phyloP scores from a whole-genome alignment of 37 sponge, comb jelly and placozoan species.

The Halichondria panicea region DNA sequence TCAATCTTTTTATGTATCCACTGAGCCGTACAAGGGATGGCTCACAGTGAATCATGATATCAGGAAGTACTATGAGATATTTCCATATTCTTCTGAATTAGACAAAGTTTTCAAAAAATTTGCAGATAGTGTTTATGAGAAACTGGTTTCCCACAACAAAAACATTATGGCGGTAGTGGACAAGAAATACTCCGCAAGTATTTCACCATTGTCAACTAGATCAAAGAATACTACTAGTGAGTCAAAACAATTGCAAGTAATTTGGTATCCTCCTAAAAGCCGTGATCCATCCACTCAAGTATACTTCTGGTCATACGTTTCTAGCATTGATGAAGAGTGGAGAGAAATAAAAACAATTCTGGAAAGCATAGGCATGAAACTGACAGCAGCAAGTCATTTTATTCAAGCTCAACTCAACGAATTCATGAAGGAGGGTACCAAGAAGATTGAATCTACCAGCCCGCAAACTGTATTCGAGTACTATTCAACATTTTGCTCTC shows the following conservation, averaged over 20 bases:
- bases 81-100: constrained; percentile 32
- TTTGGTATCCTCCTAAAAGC: background rate
- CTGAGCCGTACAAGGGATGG: background rate
- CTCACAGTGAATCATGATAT: background rate
- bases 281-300: background rate
- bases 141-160: background rate
- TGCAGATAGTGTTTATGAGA: constrained; percentile 1
- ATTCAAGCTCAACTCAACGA: constrained; percentile 25
- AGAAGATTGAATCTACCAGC: background rate
- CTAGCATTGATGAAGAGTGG: background rate
- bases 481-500: constrained; percentile 7
- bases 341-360: constrained; percentile 5
- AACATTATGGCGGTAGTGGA: constrained; percentile 13
- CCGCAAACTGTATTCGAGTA: constrained; percentile 24
- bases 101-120: constrained; percentile 12
- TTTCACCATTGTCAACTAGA: too few relatives aligned
- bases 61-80: constrained; percentile 33
- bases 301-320: background rate
- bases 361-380: constrained; percentile 46
- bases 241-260: background rate
- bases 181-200: background rate
- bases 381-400: constrained; percentile 20
- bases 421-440: background rate
- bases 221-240: too few relatives aligned
- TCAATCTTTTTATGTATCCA: background rate